phyloP scores from a whole-genome alignment of 2,888 invertebrate species.

The Dasypogon diadema region DNA sequence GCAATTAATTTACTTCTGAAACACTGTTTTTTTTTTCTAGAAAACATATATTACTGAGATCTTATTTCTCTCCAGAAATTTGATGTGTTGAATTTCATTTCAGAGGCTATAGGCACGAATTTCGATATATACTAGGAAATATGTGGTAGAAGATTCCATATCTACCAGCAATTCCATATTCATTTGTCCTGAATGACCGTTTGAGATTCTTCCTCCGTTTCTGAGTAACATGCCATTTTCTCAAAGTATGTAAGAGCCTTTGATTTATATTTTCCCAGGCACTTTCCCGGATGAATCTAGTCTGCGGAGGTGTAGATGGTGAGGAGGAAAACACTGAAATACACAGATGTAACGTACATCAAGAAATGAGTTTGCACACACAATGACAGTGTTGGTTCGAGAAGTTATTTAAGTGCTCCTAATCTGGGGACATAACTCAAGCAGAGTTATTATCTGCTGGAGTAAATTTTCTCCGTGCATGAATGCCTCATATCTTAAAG shows the following conservation, averaged over 20 bases:
- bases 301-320: no score
- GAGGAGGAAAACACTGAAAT: neutral
- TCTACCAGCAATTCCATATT: neutral
- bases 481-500: neutral
- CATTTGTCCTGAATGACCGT: neutral
- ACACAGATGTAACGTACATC: neutral
- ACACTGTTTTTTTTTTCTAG: no score
- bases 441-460: neutral
- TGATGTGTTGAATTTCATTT: no score
- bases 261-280: constrained; percentile 1
- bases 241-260: neutral
- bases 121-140: neutral
- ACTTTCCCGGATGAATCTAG: neutral
- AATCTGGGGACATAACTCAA: constrained; percentile 2
- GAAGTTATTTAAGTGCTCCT: constrained; percentile 2
- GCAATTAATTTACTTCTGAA: no score
- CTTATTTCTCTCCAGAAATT: no score
- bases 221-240: neutral
- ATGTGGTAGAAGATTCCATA: neutral
- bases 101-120: no score
- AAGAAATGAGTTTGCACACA: neutral
- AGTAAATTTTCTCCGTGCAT: neutral
- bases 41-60: no score
- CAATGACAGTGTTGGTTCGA: neutral
- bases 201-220: neutral